Conservation (phyloP, 2,888 invertebrate genomes). For the Drosophila austrosaltans region DNA sequence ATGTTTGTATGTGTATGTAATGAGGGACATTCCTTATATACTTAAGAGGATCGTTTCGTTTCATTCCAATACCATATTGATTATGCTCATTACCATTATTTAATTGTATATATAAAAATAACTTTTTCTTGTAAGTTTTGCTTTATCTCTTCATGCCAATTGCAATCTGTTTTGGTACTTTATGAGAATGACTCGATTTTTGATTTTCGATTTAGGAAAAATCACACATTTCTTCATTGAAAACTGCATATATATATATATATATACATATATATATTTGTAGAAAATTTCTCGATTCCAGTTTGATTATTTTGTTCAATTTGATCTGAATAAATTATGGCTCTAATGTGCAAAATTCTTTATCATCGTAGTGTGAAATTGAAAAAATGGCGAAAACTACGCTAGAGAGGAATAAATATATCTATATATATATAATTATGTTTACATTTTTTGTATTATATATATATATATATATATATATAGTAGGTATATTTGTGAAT, state of each 20-base stretch:
- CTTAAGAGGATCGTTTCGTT: conserved; percentile 49
- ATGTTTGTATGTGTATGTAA: conserved; percentile 19
- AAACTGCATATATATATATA: conserved; percentile 1
- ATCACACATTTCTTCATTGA: conserved; percentile 60
- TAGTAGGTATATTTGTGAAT: conserved; percentile 6
- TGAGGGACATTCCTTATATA: conserved; percentile 20
- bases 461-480: not conserved
- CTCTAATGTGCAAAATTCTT: conserved; percentile 40
- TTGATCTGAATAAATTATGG: conserved; percentile 57
- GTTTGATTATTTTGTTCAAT: conserved; percentile 27
- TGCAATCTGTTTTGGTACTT: conserved; percentile 41
- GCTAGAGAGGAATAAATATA: conserved; percentile 43
- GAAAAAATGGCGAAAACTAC: conserved; percentile 61
- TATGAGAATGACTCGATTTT: conserved; percentile 14
- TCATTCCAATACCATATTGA: conserved; percentile 67
- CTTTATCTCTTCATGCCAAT: conserved; percentile 65
- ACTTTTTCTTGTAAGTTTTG: conserved; percentile 47
- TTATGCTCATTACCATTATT: conserved; percentile 60
- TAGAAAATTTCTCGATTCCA: conserved; percentile 45
- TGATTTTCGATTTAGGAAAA: conserved; percentile 33
- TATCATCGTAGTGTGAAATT: conserved; percentile 33
- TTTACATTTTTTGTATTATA: not conserved
- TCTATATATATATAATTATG: conserved; percentile 26
- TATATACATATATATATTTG: not conserved
- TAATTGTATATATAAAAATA: conserved; percentile 66